A percentile compares a stretch with the other conserved stretches of the same genome.
phyloP scores from a whole-genome alignment of 1,140 invertebrate genomes.

The Camponotus floridanus region DNA sequence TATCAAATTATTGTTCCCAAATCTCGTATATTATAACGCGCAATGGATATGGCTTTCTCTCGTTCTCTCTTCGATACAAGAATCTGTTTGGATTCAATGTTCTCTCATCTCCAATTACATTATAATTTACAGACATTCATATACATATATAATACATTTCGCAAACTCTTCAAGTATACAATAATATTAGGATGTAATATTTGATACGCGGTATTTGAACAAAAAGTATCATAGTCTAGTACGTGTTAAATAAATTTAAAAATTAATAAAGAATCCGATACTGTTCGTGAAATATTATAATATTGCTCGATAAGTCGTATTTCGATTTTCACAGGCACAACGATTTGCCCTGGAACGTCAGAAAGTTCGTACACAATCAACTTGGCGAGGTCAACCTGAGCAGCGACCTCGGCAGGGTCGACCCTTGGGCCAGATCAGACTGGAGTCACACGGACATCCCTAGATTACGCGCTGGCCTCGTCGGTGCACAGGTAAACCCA shows the following conservation, averaged over 20 bases:
- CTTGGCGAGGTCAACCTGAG: constrained; percentile 93
- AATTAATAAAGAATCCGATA: neutral
- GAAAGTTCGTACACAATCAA: constrained; percentile 93
- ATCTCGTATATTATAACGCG: neutral
- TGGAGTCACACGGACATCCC: constrained; percentile 97
- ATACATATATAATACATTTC: neutral
- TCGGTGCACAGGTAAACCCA: constrained; percentile 91
- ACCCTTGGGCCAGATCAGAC: constrained; percentile 92
- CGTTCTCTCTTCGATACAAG: neutral
- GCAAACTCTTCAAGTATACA: constrained; percentile 7
- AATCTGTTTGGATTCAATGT: constrained; percentile 12
- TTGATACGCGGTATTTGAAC: neutral
- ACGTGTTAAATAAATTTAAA: neutral
- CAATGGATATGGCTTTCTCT: constrained; percentile 2
- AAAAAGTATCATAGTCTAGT: neutral
- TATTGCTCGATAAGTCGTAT: neutral
- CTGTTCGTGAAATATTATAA: neutral
- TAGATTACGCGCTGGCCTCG: constrained; percentile 91
- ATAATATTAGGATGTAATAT: constrained; percentile 1
- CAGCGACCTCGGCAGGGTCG: constrained; percentile 90
- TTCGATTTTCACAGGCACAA: constrained; percentile 90
- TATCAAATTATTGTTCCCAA: constrained; percentile 9
- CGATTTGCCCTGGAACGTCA: constrained; percentile 94
- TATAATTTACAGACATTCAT: neutral
- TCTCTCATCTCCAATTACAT: constrained; percentile 36